A percentile compares a stretch with the other conserved stretches of the same genome.
Evolutionary conservation across 1,140 invertebrate genomes (phyloP).

Genomic region (Ips typographus): DNA sequence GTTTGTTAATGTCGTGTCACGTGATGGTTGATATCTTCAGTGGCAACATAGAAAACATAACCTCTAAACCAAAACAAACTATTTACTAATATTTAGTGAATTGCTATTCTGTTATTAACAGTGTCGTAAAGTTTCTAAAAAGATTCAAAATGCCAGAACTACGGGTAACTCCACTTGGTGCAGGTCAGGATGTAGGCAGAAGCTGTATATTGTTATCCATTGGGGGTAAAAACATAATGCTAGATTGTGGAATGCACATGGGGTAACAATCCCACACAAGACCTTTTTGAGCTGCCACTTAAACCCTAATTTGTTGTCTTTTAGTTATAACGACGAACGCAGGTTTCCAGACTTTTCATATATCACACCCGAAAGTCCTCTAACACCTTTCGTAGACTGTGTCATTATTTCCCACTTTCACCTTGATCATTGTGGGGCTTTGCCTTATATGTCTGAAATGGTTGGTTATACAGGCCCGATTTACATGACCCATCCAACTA

Average conservation of each 20-base stretch:
- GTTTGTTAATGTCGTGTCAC: too few species aligned
- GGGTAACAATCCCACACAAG: conserved; percentile 56
- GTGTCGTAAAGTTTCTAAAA: too few species aligned
- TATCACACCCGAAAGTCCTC: conserved; percentile 83
- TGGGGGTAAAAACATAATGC: conserved; percentile 98
- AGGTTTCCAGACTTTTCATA: conserved; percentile 98
- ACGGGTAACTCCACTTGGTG: conserved; percentile 87
- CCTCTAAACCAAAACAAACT: too few species aligned
- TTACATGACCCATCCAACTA: conserved; percentile 99
- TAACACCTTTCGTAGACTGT: conserved; percentile 94
- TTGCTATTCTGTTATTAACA: too few species aligned
- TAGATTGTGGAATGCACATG: conserved; percentile 99
- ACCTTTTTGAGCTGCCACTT: neutral
- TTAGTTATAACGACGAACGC: conserved; percentile 88
- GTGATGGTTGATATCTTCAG: too few species aligned
- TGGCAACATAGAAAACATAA: too few species aligned
- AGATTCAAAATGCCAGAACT: conserved; percentile 75
- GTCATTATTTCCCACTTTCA: conserved; percentile 99
- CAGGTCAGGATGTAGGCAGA: conserved; percentile 96
- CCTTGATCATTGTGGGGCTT: conserved; percentile 97
- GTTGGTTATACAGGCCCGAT: conserved; percentile 97
- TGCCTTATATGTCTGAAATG: conserved; percentile 99
- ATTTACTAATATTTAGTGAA: too few species aligned
- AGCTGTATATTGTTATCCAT: conserved; percentile 97
- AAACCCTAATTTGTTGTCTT: neutral